Evolutionary conservation across 2,888 invertebrate genomes (phyloP), one percentile per base, ranked within the genome.

Genomic region (Monoplex corrugatus): DNA sequence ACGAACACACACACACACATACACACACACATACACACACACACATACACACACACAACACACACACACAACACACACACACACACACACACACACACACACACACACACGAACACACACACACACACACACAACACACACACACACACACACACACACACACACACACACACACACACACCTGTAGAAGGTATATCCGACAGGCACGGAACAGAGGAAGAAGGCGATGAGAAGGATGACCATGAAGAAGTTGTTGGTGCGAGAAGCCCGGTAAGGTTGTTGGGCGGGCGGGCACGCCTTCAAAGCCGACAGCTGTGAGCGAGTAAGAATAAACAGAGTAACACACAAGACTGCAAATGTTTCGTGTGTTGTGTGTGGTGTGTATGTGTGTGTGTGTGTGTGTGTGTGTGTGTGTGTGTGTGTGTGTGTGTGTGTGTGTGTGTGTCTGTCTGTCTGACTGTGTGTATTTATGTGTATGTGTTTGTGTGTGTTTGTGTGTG

Each of bases 171-270:
- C 38, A 78, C 40, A 44, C 85, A 23, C 85, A 16, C 63, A 86
- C 95, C 91, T 92, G 89, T 93, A 93, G 57, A 95, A 92, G 8
- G 92, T 91, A 89, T 94, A 95, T 2, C 93, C 93, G 28, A 95
- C 92, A 16, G 95, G 95, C 32, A 95, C 68, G 89, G 94, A 94
- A 88, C 94, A 94, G 78, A 95, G 90, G 90, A 94, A 93, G 91
- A 94, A 95, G 16, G 95, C 93, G 28, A 93, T 68, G 89, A 95
- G 91, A 43, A 95, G 92, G 28, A 95, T 93, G 40, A 94, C 83
- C 93, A 94, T 95, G 90, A 95, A 95, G 94, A 95, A 95, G 5
- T 92, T 91, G 87, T 94, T 94, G 10, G 94, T 94, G 40, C 93
- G 90, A n/a, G 95, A 94, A 2, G 94, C 93, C 75, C 93, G 89